Percentiles rank a stretch among this genome's conserved stretches.
Conservation (phyloP, 1,140 invertebrate genomes). For the Temnothorax nylanderi region DNA sequence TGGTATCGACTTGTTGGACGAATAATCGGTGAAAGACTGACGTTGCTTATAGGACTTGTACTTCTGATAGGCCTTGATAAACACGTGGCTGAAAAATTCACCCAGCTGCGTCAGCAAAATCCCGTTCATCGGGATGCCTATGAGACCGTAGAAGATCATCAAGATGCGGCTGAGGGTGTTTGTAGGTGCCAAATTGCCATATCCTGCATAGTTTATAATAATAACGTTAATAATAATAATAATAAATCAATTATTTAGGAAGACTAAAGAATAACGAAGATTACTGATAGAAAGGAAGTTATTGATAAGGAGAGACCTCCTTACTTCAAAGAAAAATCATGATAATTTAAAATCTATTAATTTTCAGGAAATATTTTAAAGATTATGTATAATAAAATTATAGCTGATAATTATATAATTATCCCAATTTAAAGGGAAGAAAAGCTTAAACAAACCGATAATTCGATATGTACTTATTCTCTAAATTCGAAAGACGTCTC, state of each 20-base stretch:
- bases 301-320: neutral
- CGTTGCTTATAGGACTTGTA: slow-evolving; percentile 91
- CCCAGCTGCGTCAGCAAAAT: slow-evolving; percentile 93
- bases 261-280: neutral
- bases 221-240: neutral
- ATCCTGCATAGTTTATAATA: slow-evolving; percentile 87
- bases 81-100: slow-evolving; percentile 93
- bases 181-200: slow-evolving; percentile 95
- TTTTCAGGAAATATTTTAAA: neutral
- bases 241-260: neutral
- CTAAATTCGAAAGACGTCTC: neutral
- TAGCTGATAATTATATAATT: neutral
- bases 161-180: slow-evolving; percentile 93
- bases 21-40: slow-evolving; percentile 79
- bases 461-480: neutral
- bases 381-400: neutral
- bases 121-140: slow-evolving; percentile 98
- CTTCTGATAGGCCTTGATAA: slow-evolving; percentile 90
- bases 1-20: slow-evolving; percentile 76
- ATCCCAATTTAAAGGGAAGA: neutral
- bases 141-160: slow-evolving; percentile 96
- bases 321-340: neutral
- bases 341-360: slow-evolving; percentile 7
- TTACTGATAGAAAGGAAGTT: neutral
- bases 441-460: neutral